phyloP scores from a whole-genome alignment of 2,888 invertebrate genomes.

The Lepidochrysops patricia region DNA sequence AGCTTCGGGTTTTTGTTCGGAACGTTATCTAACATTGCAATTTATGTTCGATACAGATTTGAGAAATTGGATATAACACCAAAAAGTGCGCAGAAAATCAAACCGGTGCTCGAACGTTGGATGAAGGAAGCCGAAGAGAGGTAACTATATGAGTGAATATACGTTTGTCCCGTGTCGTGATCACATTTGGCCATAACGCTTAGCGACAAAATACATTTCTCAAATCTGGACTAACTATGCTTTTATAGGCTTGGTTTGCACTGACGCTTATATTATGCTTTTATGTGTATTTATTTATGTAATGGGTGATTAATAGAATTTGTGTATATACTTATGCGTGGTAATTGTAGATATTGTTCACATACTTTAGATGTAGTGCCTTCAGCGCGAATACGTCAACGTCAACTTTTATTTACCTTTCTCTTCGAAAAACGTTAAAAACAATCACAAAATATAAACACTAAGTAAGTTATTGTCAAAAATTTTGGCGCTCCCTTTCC shows the following conservation, averaged over 20 bases:
- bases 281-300: conserved; percentile 15
- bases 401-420: no score
- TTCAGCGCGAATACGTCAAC: no score
- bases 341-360: background rate
- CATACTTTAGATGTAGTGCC: no score
- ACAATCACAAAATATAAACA: no score
- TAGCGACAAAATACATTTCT: conserved; percentile 68
- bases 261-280: conserved; percentile 21
- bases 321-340: no score
- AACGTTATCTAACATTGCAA: conserved; percentile 64
- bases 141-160: conserved; percentile 76
- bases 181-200: conserved; percentile 70
- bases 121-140: conserved; percentile 99
- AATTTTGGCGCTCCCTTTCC: no score
- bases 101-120: conserved; percentile 98
- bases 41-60: conserved; percentile 86
- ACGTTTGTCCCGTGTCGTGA: conserved; percentile 66
- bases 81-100: conserved; percentile 99
- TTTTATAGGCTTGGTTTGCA: conserved; percentile 34
- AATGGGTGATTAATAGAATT: background rate
- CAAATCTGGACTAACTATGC: conserved; percentile 74
- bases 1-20: conserved; percentile 37
- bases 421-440: no score
- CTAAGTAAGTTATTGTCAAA: no score
- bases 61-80: conserved; percentile 99